Conservation (phyloP, 1,140 invertebrate species). For the Lepidurus arcticus region DNA sequence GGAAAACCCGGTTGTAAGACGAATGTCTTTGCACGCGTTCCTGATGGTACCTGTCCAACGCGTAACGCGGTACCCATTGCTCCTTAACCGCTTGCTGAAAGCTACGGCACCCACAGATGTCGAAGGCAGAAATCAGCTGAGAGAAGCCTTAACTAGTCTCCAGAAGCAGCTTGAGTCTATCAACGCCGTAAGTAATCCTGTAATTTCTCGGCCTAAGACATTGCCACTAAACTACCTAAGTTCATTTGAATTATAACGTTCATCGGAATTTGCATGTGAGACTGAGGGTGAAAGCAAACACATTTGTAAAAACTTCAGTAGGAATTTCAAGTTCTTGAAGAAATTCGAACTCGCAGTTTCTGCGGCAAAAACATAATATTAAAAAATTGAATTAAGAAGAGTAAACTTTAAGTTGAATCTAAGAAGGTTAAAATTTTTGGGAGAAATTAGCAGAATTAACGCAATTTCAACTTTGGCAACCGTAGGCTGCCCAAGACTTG, state of each 20-base stretch:
- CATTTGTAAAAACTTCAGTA: too few relatives aligned
- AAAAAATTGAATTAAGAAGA: too few relatives aligned
- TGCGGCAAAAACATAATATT: too few relatives aligned
- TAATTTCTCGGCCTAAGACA: neutral
- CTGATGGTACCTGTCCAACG: slow-evolving; percentile 90
- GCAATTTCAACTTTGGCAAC: neutral
- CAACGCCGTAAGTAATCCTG: slow-evolving; percentile 60
- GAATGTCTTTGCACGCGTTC: slow-evolving; percentile 96
- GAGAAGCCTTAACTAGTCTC: slow-evolving; percentile 82
- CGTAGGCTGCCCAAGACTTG: neutral
- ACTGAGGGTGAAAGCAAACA: too few relatives aligned
- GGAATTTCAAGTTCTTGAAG: too few relatives aligned
- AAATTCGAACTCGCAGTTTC: too few relatives aligned
- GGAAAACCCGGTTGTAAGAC: slow-evolving; percentile 83
- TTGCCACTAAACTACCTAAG: neutral
- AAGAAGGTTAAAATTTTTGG: neutral
- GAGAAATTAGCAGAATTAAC: neutral
- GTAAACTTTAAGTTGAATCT: too few relatives aligned
- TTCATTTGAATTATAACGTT: too few relatives aligned
- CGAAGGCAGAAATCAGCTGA: slow-evolving; percentile 62
- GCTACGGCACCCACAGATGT: slow-evolving; percentile 73
- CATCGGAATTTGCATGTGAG: too few relatives aligned
- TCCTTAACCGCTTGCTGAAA: slow-evolving; percentile 81
- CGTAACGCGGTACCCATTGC: slow-evolving; percentile 86
- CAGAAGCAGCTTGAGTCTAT: slow-evolving; percentile 90